Base-by-base conservation (phyloP, 53 echinoderm and acorn worm genomes). In the Paracentrotus lividus region DNA sequence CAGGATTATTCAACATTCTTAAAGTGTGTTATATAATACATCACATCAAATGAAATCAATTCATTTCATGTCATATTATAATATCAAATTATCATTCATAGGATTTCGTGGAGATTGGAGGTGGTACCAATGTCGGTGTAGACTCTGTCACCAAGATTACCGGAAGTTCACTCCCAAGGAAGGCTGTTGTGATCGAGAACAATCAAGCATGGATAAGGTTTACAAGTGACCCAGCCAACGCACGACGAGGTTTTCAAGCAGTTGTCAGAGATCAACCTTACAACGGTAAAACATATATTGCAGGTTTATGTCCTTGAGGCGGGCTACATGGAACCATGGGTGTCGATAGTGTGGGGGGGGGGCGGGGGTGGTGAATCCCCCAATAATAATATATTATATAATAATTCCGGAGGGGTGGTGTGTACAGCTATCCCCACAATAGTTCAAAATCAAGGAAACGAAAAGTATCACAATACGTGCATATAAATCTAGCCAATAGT, bases 211-310 rank as follows among this genome's bases (percentile, higher is more conserved):
- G 98, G 98, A 72, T 98, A 55, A 93, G 96, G 10, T 94, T 98
- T 58, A 97, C 92, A 23, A 90, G 95, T 36, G 97, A 98, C 68
- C 44, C 88, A 13, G 95, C 97, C 54, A 94, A 94, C 84, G 91
- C 93, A 4, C 81, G 98, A 32, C 76, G 95, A 1, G 98, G 98
- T 15, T 98, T 98, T 85, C 90, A 88, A 72, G 93, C 97, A 1
- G 91, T 51, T 26, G 96, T 97, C 65, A 85, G 97, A 34, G 98
- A 98, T 33, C 94, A 96, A 68, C 97, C 98, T 32, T 90, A 95
- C 49, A 94, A 94, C 40, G 95, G 98, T 98, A 78, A 77, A 56
- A 88, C 31, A n/a, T 51, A n/a, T 12, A 51, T 12, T 51, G 51
- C 7, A 6, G 10, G 13, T 27, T 85, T 45, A 85, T 49, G 18